phyloP scores from a whole-genome alignment of 2,797 vertebrate species.

The Rachycentron canadum region DNA sequence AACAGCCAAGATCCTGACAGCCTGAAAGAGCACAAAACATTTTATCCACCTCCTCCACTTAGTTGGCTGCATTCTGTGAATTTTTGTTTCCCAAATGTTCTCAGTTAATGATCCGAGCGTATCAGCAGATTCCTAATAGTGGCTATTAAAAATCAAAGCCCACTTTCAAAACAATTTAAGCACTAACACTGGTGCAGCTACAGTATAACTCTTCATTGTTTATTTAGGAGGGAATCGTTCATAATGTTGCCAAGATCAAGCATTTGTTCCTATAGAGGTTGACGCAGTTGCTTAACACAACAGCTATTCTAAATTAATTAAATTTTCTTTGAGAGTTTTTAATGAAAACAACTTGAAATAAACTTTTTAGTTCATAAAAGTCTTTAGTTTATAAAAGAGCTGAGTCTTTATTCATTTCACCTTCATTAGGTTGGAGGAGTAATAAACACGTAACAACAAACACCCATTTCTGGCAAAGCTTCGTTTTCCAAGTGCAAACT shows the following conservation, averaged over 20 bases:
- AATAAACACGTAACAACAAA: background rate
- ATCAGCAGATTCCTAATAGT: background rate
- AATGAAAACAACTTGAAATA: background rate
- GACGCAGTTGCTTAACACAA: background rate
- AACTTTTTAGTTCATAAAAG: background rate
- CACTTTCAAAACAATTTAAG: background rate
- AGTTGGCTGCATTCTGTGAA: background rate
- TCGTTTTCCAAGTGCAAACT: background rate
- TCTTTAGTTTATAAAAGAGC: background rate
- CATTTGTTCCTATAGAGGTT: background rate
- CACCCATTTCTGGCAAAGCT: background rate
- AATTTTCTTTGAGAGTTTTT: background rate
- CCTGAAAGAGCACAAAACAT: conserved; percentile 78
- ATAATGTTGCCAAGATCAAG: background rate
- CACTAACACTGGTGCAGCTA: background rate
- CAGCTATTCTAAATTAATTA: background rate
- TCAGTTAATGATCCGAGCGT: background rate
- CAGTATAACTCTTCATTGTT: background rate
- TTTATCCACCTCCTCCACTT: background rate
- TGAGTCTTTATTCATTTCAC: background rate
- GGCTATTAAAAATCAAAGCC: background rate
- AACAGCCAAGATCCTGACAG: conserved; percentile 89
- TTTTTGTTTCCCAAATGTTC: background rate
- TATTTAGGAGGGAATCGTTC: too few relatives aligned
- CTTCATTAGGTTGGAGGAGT: background rate